A percentile compares a stretch with the other conserved stretches of the same genome.
Evolutionary conservation across 1,140 invertebrate genomes (phyloP).

Genomic region (Brachionus plicatilis): DNA sequence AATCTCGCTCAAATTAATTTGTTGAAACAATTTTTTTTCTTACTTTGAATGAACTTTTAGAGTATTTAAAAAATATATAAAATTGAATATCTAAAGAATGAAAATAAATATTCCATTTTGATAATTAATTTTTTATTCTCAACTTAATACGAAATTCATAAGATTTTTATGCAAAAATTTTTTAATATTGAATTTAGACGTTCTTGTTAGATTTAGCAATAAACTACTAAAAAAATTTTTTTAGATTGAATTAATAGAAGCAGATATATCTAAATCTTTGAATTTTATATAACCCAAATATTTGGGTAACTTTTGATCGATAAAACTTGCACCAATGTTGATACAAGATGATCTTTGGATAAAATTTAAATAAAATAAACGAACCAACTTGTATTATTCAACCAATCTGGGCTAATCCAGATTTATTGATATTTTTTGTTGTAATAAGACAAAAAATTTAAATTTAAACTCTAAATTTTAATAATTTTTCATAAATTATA

Average conservation of each 20-base stretch:
- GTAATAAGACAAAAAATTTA: not conserved
- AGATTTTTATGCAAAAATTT: not conserved
- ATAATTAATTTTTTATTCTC: no score
- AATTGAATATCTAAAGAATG: no score
- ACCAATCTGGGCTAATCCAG: not conserved
- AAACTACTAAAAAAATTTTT: not conserved
- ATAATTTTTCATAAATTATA: constrained; percentile 15
- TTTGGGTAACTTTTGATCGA: not conserved
- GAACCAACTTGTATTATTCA: not conserved
- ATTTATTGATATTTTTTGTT: not conserved
- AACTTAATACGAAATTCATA: no score
- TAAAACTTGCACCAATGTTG: not conserved
- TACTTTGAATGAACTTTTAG: no score
- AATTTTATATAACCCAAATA: not conserved
- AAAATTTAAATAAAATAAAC: not conserved
- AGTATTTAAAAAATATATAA: no score
- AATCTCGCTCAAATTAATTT: no score
- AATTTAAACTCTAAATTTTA: not conserved
- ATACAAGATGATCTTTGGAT: not conserved
- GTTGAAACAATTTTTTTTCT: no score
- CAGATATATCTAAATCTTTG: not conserved
- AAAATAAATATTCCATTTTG: no score
- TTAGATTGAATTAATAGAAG: not conserved
- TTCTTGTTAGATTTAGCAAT: not conserved
- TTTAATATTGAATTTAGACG: not conserved